A percentile compares a stretch with the other conserved stretches of the same genome.
Evolutionary conservation across 2,113 vertebrate genomes (phyloP).

Genomic region (Charadrius vociferus): DNA sequence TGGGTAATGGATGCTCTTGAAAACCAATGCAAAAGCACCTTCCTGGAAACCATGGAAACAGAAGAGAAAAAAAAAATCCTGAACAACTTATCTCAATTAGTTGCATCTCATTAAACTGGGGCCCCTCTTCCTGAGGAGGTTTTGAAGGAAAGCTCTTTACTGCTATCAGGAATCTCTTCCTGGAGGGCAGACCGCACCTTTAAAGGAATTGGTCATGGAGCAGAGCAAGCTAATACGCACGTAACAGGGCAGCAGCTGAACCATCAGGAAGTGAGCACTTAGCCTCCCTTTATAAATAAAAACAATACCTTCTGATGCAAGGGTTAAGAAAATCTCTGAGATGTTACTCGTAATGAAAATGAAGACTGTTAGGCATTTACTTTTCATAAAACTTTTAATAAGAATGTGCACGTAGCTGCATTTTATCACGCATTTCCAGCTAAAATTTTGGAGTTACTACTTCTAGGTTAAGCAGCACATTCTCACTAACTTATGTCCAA

Average conservation of each 20-base stretch:
- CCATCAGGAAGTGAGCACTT: neutral
- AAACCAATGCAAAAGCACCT: slow-evolving; percentile 93
- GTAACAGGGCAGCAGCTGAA: neutral
- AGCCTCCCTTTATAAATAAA: neutral
- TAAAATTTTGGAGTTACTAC: neutral
- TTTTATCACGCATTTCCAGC: neutral
- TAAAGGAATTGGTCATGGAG: neutral
- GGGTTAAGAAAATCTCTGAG: neutral
- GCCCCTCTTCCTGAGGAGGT: neutral
- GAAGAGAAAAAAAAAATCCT: neutral
- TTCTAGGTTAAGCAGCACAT: neutral
- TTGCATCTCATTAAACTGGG: slow-evolving; percentile 1
- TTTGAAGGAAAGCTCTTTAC: neutral
- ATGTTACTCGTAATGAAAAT: neutral
- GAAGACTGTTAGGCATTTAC: neutral
- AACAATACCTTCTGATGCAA: neutral
- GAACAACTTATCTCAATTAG: neutral
- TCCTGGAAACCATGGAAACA: slow-evolving; percentile 77
- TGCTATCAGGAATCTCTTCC: slow-evolving; percentile 28
- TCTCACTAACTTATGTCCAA: neutral
- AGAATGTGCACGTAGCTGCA: neutral
- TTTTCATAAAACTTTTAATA: neutral
- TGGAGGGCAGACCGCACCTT: slow-evolving; percentile 22
- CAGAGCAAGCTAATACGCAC: neutral
- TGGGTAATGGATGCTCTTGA: slow-evolving; percentile 94